Conservation (phyloP, 92 coral and sea anemone species). For the Diadumene lineata region DNA sequence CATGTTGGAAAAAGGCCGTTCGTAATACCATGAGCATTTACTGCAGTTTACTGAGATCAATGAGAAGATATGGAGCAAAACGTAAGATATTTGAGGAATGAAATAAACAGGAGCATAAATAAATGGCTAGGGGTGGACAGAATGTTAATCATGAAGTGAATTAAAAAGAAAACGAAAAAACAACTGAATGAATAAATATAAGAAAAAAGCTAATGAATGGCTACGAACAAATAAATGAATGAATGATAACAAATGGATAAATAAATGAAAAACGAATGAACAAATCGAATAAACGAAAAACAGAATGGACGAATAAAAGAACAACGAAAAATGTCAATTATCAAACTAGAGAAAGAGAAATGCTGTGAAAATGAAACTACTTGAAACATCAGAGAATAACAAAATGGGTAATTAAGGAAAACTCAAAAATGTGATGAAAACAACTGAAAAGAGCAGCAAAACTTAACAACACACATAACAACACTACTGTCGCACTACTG, state of each 20-base stretch:
- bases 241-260: not conserved
- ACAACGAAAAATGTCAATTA: not conserved
- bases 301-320: not conserved
- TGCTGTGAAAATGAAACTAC: not conserved
- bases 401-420: not conserved
- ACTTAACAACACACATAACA: too few species aligned
- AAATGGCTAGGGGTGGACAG: not conserved
- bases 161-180: not conserved
- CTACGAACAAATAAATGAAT: not conserved
- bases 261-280: not conserved
- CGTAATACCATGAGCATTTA: too few species aligned
- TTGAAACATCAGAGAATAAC: too few species aligned
- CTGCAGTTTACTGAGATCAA: too few species aligned
- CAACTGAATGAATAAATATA: not conserved
- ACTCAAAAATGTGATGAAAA: not conserved
- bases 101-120: not conserved
- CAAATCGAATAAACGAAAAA: not conserved
- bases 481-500: too few species aligned
- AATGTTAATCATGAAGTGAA: not conserved
- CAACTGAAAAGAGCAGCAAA: too few species aligned
- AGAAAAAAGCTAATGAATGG: too few species aligned
- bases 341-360: too few species aligned
- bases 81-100: not conserved
- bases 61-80: too few species aligned
- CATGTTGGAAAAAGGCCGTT: not conserved